A percentile compares a stretch with the other conserved stretches of the same genome.
phyloP scores from a whole-genome alignment of 2,797 vertebrate genomes.

The Cyclopterus lumpus region DNA sequence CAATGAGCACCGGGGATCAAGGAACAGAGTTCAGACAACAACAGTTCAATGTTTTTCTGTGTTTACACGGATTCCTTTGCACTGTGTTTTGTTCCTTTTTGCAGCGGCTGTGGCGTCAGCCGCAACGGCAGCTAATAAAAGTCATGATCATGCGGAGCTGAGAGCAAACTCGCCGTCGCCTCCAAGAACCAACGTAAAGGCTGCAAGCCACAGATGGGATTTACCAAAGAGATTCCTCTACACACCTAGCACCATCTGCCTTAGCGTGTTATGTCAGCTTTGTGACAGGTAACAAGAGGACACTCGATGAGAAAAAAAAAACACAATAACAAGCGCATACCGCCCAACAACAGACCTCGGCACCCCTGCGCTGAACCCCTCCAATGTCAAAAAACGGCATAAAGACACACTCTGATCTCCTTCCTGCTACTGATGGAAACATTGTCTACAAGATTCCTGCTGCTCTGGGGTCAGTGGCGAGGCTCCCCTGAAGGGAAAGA shows the following conservation, averaged over 20 bases:
- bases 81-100: conserved; percentile 69
- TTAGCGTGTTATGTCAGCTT: conserved; percentile 67
- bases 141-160: conserved; percentile 28
- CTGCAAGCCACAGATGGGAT: conserved; percentile 62
- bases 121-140: conserved; percentile 36
- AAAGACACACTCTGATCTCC: conserved; percentile 67
- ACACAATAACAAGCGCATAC: conserved; percentile 67
- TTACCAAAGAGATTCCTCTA: conserved; percentile 58
- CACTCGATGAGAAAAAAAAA: conserved; percentile 61
- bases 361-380: conserved; percentile 53
- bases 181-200: conserved; percentile 17
- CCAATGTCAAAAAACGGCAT: conserved; percentile 69
- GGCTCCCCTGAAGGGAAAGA: conserved; percentile 6
- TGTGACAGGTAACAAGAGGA: conserved; percentile 75
- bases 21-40: conserved; percentile 70
- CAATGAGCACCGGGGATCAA: conserved; percentile 63
- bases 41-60: conserved; percentile 61
- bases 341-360: conserved; percentile 60
- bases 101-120: background rate
- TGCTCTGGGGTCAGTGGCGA: conserved; percentile 60
- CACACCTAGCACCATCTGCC: conserved; percentile 68
- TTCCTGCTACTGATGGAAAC: conserved; percentile 54
- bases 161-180: conserved; percentile 21
- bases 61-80: conserved; percentile 71
- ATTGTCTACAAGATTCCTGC: conserved; percentile 61